Base-by-base conservation (phyloP, 2,888 invertebrate genomes). In the Heliconius sara region DNA sequence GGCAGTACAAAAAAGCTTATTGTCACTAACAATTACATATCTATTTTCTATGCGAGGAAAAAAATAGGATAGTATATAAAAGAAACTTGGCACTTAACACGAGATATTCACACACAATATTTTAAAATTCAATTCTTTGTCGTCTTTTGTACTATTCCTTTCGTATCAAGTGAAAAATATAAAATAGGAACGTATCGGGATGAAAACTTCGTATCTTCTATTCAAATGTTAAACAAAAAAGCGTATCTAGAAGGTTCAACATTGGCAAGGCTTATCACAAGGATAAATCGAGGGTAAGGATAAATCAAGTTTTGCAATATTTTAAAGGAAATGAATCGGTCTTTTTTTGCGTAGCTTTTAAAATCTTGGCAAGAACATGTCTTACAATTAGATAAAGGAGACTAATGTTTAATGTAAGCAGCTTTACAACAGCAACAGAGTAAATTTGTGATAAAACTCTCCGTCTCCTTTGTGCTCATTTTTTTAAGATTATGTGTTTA, bases 251-350 rank as follows among this genome's bases (percentile, higher is more conserved):
- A 57, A 57, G 71, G 65, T 52, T 79, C 72, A 81, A 87, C 86
- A 88, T 86, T 86, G 86, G 86, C 85, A 84, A 85, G 83, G 82
- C 81, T 91, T 92, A 93, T 92, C 93, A 88, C 84, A 81, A 88
- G 92, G 92, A 93, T 91, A 90, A 90, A 93, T 92, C 87, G 91
- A 84, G 84, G 86, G 89, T 89, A 87, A 86, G 90, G 90, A 91
- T 91, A 91, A 91, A 91, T 92, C 91, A 90, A 89, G 89, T 91
- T 91, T 90, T 73, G 72, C 25, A 67, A 73, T 60, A 77, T 77
- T 79, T 79, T 79, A 77, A 77, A 77, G 66, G 74, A 72, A 79
- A 71, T 57, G 66, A 66, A 79, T 63, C 25, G 77, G 30, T 13
- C 22, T 65, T 39, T 67, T 72, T 79, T 76, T 67, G 30, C 52